phyloP scores from a whole-genome alignment of 2,888 invertebrate genomes.

The Eilema caniola region DNA sequence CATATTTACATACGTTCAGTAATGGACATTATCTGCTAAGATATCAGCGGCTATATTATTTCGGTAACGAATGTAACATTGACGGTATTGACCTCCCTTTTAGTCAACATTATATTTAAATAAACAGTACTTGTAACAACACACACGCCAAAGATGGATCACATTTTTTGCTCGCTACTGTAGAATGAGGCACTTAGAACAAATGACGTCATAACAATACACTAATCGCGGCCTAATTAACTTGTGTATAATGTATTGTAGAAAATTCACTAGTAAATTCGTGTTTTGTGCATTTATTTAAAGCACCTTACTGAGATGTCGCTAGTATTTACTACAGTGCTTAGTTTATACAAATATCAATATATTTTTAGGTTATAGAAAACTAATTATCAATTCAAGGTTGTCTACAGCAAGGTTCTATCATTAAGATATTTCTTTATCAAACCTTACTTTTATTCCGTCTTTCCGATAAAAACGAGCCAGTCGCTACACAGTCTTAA shows the following conservation, averaged over 20 bases:
- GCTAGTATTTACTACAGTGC: slow-evolving; percentile 34
- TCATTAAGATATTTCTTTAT: neutral
- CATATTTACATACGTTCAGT: too few relatives aligned
- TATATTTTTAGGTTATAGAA: neutral
- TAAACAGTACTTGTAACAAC: neutral
- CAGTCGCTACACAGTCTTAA: neutral
- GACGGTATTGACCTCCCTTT: too few relatives aligned
- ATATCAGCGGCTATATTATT: too few relatives aligned
- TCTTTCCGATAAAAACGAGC: neutral
- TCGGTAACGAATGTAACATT: too few relatives aligned
- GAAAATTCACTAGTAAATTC: slow-evolving; percentile 80
- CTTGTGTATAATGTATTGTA: slow-evolving; percentile 72
- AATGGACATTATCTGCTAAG: too few relatives aligned
- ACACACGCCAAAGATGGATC: neutral
- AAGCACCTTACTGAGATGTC: slow-evolving; percentile 60
- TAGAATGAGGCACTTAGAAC: slow-evolving; percentile 60
- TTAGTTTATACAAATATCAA: slow-evolving; percentile 5
- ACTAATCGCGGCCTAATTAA: slow-evolving; percentile 58
- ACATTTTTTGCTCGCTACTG: slow-evolving; percentile 39
- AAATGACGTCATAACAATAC: slow-evolving; percentile 49
- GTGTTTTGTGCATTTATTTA: slow-evolving; percentile 70
- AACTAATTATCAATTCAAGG: neutral
- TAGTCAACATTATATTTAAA: neutral
- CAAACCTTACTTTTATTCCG: neutral
- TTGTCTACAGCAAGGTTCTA: neutral